Conservation (phyloP, 2,113 vertebrate genomes). For the Passer montanus region DNA sequence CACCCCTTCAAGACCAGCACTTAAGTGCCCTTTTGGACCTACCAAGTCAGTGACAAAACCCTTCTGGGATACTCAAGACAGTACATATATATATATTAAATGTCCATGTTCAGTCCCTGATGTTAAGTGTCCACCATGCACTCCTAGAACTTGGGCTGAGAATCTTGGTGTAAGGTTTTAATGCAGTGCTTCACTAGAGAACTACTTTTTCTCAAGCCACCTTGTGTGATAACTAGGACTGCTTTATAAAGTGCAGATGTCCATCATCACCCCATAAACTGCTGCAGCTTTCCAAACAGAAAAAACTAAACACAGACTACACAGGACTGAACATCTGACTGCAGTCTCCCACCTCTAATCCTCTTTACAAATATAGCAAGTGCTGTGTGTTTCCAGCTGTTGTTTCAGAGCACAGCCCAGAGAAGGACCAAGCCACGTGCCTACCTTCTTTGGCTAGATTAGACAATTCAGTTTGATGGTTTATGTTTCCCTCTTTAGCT, state of each 20-base stretch:
- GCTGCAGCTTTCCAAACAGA: not conserved
- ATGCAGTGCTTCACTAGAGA: not conserved
- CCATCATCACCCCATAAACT: not conserved
- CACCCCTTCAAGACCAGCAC: not conserved
- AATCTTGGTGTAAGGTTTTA: not conserved
- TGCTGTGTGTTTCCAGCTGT: not conserved
- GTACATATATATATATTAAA: no score
- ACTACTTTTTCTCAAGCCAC: not conserved
- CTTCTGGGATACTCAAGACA: not conserved
- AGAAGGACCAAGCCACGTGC: not conserved
- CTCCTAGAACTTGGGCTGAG: not conserved
- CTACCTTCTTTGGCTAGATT: conserved; percentile 76
- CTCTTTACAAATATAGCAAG: not conserved
- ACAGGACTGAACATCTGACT: not conserved
- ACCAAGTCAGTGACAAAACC: not conserved
- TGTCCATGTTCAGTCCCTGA: not conserved
- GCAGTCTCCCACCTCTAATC: not conserved
- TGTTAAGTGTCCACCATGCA: not conserved
- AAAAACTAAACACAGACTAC: not conserved
- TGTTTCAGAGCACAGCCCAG: not conserved
- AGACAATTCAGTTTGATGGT: conserved; percentile 85
- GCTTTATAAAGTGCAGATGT: not conserved
- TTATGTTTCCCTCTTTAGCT: conserved; percentile 79
- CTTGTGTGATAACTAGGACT: not conserved
- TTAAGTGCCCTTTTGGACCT: not conserved